phyloP scores from a whole-genome alignment of 2,888 invertebrate genomes.

The Chrysina gloriosa region DNA sequence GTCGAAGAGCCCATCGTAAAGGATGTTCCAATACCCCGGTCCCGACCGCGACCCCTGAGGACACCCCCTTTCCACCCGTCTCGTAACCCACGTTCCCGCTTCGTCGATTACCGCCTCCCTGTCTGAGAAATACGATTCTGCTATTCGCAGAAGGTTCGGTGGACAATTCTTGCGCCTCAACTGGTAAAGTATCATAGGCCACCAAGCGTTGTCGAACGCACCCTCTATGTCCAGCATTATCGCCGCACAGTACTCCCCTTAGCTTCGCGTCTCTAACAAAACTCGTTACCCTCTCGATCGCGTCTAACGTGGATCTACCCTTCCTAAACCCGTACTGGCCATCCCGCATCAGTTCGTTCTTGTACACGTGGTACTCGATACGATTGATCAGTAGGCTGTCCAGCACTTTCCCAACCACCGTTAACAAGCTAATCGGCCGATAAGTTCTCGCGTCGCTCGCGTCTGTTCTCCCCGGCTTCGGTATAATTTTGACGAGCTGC shows the following conservation, averaged over 20 bases:
- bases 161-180: no score
- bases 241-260: slow-evolving; percentile 38
- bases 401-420: slow-evolving; percentile 35
- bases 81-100: background rate
- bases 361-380: background rate
- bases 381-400: slow-evolving; percentile 30
- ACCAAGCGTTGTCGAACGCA: no score
- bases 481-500: slow-evolving; percentile 22
- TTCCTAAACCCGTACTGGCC: slow-evolving; percentile 34
- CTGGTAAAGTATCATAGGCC: no score
- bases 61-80: slow-evolving; percentile 32
- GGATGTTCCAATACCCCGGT: no score
- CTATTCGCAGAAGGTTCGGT: no score
- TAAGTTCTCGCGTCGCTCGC: slow-evolving; percentile 1
- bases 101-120: slow-evolving; percentile 8
- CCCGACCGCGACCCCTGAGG: slow-evolving; percentile 38
- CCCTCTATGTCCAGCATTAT: no score
- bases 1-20: slow-evolving; percentile 17
- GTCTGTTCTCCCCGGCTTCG: slow-evolving; percentile 23
- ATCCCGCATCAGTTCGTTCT: background rate
- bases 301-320: slow-evolving; percentile 33
- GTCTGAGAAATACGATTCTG: no score
- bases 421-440: slow-evolving; percentile 36
- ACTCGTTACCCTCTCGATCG: slow-evolving; percentile 13
- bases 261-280: slow-evolving; percentile 3